A percentile compares a stretch with the other conserved stretches of the same genome.
phyloP scores from a whole-genome alignment of 1,140 invertebrate genomes.

The Ceratosolen solmsi region DNA sequence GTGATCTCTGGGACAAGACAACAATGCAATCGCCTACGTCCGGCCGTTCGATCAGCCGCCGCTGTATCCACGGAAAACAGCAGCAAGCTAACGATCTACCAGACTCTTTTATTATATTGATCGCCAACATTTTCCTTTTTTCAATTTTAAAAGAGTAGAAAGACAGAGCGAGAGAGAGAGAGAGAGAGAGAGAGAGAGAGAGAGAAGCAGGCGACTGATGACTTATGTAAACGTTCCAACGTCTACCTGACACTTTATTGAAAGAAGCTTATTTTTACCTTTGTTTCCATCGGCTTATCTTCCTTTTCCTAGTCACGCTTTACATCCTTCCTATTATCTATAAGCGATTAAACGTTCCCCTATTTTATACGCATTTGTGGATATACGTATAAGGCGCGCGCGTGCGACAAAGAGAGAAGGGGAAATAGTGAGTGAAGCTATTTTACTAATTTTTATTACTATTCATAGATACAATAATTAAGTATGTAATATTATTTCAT shows the following conservation, averaged over 20 bases:
- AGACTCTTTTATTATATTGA: conserved; percentile 10
- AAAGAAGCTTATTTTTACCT: neutral
- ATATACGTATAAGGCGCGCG: no score
- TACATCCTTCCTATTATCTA: no score
- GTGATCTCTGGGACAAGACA: conserved; percentile 73
- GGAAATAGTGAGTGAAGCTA: no score
- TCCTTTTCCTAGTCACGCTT: neutral
- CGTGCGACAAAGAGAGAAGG: no score
- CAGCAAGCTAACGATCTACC: conserved; percentile 21
- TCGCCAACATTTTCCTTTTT: neutral
- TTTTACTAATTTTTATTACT: no score
- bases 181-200: neutral
- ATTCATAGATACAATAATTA: no score
- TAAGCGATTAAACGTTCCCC: no score
- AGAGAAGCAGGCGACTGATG: neutral
- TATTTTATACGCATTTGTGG: no score
- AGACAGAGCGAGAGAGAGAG: neutral
- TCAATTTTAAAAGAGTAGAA: neutral
- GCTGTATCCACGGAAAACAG: conserved; percentile 14
- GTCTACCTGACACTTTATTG: neutral
- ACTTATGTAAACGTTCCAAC: neutral
- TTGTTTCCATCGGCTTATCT: neutral
- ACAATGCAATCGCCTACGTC: conserved; percentile 65
- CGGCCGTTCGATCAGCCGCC: conserved; percentile 58
- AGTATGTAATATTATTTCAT: no score